These are phyloP conservation scores for Harpalus rufipes DNA, from an alignment of 2,888 invertebrate species.

Conservation along the genomic window DNA sequence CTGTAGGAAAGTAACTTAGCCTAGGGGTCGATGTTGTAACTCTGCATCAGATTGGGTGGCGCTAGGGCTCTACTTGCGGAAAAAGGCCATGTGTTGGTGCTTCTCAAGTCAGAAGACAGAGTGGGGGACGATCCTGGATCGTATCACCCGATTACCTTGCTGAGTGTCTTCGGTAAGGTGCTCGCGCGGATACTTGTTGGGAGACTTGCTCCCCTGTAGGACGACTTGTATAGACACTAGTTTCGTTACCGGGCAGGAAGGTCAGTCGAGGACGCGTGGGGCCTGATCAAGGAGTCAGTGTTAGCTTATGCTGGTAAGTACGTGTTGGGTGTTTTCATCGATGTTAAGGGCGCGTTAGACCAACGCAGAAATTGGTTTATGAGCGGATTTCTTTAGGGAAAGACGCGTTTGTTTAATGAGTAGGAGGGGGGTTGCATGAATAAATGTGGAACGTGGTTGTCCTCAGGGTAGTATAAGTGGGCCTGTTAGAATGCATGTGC, in stretches of 20 bases:
- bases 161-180: too few species aligned
- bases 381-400: constrained; percentile 28
- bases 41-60: too few species aligned
- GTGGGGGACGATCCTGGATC: too few species aligned
- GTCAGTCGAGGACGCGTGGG: neutral
- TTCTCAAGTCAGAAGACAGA: too few species aligned
- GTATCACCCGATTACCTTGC: too few species aligned
- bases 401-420: constrained; percentile 8
- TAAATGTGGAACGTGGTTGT: constrained; percentile 13
- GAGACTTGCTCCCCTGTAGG: neutral
- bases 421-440: neutral
- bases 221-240: neutral
- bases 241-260: too few species aligned
- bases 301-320: neutral
- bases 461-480: constrained; percentile 4
- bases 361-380: constrained; percentile 42
- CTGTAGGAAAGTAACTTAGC: too few species aligned
- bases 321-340: constrained; percentile 64
- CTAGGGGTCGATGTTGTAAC: too few species aligned
- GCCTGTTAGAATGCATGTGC: neutral
- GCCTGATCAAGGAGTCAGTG: neutral
- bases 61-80: too few species aligned
- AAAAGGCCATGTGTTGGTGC: too few species aligned
- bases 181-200: neutral
- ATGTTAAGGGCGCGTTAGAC: constrained; percentile 66